phyloP scores from a whole-genome alignment of 2,888 invertebrate species.

The Byasa hedistus region DNA sequence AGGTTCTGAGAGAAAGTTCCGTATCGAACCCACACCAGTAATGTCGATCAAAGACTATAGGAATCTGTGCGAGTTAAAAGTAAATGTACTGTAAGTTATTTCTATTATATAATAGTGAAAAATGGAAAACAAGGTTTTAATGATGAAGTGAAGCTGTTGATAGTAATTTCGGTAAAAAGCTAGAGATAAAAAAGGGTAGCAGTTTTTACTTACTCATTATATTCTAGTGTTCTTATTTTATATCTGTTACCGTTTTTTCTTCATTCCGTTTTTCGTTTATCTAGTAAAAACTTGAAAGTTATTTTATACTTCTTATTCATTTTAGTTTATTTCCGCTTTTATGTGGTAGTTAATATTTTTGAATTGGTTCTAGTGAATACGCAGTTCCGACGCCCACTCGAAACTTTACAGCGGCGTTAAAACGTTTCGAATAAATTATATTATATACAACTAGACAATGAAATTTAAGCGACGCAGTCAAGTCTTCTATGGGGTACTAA shows the following conservation, averaged over 20 bases:
- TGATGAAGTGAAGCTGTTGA: too few species aligned
- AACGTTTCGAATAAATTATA: conserved; percentile 54
- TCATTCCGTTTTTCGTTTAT: too few species aligned
- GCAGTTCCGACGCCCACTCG: conserved; percentile 35
- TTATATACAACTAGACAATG: conserved; percentile 54
- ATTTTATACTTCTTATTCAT: background rate
- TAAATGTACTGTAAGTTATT: background rate
- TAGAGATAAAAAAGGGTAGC: too few species aligned
- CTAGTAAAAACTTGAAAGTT: background rate
- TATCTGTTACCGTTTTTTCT: too few species aligned
- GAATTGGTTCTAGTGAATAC: conserved; percentile 40
- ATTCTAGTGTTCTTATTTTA: too few species aligned
- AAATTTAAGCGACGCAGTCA: conserved; percentile 38
- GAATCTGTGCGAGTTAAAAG: background rate
- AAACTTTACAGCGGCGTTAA: conserved; percentile 38
- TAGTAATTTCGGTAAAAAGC: too few species aligned
- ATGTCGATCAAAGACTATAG: conserved; percentile 33
- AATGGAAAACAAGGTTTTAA: background rate
- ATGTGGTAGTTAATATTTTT: conserved; percentile 19
- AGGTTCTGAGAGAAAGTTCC: conserved; percentile 30
- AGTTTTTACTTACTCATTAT: too few species aligned
- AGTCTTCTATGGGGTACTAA: conserved; percentile 32
- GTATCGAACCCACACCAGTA: conserved; percentile 29
- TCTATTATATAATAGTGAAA: background rate
- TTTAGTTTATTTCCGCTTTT: conserved; percentile 1